Percentiles rank a stretch among this genome's conserved stretches.
Evolutionary conservation across 2,888 invertebrate genomes (phyloP).

Genomic region (Drosophila affinis): DNA sequence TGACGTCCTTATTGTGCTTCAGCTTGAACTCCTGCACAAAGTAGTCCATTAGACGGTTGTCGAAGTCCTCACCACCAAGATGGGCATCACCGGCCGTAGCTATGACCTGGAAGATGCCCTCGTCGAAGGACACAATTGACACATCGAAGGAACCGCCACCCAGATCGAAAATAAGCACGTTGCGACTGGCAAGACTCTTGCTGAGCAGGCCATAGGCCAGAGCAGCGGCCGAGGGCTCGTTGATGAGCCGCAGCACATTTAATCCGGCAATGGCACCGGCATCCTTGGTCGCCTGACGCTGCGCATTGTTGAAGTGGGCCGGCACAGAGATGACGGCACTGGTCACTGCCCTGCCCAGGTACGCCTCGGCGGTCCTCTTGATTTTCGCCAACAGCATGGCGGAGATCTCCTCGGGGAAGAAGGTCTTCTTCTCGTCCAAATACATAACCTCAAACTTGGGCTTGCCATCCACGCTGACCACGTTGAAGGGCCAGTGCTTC

Average conservation of each 20-base stretch:
- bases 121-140: constrained; percentile 97
- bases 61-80: constrained; percentile 97
- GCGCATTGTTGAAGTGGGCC: constrained; percentile 96
- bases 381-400: constrained; percentile 97
- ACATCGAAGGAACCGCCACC: constrained; percentile 99
- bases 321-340: constrained; percentile 97
- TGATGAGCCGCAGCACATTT: constrained; percentile 96
- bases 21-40: constrained; percentile 96
- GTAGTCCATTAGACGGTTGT: constrained; percentile 95
- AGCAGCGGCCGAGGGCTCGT: constrained; percentile 96
- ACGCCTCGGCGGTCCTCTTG: constrained; percentile 97
- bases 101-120: constrained; percentile 97
- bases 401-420: constrained; percentile 96
- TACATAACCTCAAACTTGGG: constrained; percentile 94
- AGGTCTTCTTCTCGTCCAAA: constrained; percentile 95
- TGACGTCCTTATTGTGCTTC: constrained; percentile 95
- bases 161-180: constrained; percentile 93
- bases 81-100: constrained; percentile 98
- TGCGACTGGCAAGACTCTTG: constrained; percentile 92
- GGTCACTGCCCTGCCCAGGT: constrained; percentile 93
- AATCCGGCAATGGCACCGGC: constrained; percentile 96
- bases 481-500: constrained; percentile 98
- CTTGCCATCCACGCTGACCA: constrained; percentile 91
- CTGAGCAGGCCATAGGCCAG: constrained; percentile 97
- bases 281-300: constrained; percentile 96